Evolutionary conservation across 2,113 vertebrate genomes (phyloP).

Genomic region (Albula goreensis): DNA sequence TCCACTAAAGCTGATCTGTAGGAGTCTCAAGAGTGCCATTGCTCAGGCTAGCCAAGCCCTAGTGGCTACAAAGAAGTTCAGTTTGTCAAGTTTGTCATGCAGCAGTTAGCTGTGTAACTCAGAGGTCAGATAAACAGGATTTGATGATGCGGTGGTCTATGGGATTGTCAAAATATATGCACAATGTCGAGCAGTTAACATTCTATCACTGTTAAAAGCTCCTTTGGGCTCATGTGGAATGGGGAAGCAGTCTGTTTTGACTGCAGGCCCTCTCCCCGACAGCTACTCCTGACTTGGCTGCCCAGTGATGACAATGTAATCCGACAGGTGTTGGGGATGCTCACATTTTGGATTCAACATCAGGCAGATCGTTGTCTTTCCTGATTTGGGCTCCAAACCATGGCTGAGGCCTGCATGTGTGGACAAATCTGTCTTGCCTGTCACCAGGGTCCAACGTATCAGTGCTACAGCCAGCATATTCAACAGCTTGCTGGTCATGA

Average conservation of each 20-base stretch:
- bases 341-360: not conserved
- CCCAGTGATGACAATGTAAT: not conserved
- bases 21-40: not conserved
- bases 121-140: not conserved
- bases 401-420: not conserved
- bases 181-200: not conserved
- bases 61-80: not conserved
- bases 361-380: not conserved
- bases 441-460: not conserved
- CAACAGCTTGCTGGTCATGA: not conserved
- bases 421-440: not conserved
- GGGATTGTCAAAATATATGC: not conserved
- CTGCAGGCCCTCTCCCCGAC: not conserved
- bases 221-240: not conserved
- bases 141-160: not conserved
- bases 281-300: not conserved
- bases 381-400: not conserved
- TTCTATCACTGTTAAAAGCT: not conserved
- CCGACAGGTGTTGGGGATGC: not conserved
- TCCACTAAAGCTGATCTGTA: not conserved
- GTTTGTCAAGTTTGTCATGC: not conserved
- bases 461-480: not conserved
- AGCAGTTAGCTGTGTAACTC: not conserved
- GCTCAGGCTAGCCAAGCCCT: not conserved
- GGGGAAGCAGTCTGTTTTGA: not conserved